Evolutionary conservation across 2,888 invertebrate genomes (phyloP).

Genomic region (Drosophila testacea): DNA sequence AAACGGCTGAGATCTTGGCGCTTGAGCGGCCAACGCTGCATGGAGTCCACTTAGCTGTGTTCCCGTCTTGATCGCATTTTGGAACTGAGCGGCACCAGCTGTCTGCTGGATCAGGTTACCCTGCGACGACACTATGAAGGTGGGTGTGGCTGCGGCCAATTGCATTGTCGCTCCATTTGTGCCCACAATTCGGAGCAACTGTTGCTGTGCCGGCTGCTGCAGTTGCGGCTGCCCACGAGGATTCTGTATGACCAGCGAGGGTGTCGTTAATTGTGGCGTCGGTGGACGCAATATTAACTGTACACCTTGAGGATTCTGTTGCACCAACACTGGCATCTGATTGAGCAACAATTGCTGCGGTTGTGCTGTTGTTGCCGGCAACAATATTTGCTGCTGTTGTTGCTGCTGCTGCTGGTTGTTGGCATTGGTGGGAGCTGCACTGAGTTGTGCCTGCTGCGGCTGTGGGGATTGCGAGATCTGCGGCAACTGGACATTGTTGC

Average conservation of each 20-base stretch:
- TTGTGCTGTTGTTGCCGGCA: conserved; percentile 79
- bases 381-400: conserved; percentile 82
- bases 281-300: conserved; percentile 90
- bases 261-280: conserved; percentile 86
- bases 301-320: conserved; percentile 89
- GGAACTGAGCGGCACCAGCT: conserved; percentile 82
- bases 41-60: conserved; percentile 84
- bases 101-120: conserved; percentile 85
- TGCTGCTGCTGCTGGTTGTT: conserved; percentile 60
- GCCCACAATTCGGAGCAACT: conserved; percentile 87
- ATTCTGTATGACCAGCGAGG: conserved; percentile 85
- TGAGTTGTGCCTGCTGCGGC: conserved; percentile 75
- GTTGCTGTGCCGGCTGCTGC: conserved; percentile 85
- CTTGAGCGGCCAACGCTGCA: conserved; percentile 80
- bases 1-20: conserved; percentile 85
- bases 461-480: conserved; percentile 84
- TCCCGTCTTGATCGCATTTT: conserved; percentile 83
- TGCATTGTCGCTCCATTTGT: conserved; percentile 88
- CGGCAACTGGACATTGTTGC: conserved; percentile 61
- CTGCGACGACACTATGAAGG: conserved; percentile 86
- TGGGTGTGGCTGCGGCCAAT: conserved; percentile 86
- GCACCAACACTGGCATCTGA: conserved; percentile 87
- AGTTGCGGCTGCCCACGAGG: conserved; percentile 83
- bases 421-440: conserved; percentile 50
- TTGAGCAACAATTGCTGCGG: conserved; percentile 84